These are phyloP conservation scores for Papilio elwesi DNA, from an alignment of 2,888 invertebrate genomes.

Conservation along the genomic window DNA sequence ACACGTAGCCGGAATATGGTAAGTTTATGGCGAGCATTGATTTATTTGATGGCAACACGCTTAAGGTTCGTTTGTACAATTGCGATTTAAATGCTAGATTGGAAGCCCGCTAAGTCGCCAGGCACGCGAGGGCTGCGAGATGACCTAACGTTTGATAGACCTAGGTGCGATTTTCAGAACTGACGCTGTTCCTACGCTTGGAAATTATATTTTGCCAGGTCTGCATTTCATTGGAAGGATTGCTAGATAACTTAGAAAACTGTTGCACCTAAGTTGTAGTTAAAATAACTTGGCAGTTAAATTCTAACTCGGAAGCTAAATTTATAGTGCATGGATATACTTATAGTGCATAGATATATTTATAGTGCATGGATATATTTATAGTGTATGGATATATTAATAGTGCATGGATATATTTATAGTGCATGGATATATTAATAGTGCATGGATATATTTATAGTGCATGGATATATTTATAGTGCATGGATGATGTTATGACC, in stretches of 20 bases:
- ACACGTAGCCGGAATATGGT: constrained; percentile 34
- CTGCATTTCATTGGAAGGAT: neutral
- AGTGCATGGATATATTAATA: no score
- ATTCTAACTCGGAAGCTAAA: no score
- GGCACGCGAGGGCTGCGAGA: constrained; percentile 37
- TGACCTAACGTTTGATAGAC: constrained; percentile 38
- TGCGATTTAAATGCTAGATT: constrained; percentile 37
- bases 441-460: no score
- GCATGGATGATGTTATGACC: no score
- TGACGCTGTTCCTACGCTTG: constrained; percentile 8
- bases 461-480: no score
- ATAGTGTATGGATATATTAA: no score
- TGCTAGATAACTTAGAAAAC: neutral
- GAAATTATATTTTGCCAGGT: constrained; percentile 18
- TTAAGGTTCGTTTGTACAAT: constrained; percentile 37
- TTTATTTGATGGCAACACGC: constrained; percentile 41
- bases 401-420: no score
- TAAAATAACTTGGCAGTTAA: no score
- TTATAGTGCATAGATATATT: no score
- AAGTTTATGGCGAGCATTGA: constrained; percentile 38
- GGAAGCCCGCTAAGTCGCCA: constrained; percentile 24
- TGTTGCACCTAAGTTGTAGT: neutral
- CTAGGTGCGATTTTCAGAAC: constrained; percentile 32
- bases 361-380: no score
- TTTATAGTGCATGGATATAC: no score